Percentiles rank a stretch among this genome's conserved stretches.
These are phyloP conservation scores for Lerista edwardsae DNA, from an alignment of 2,797 vertebrate species.

Conservation along the genomic window DNA sequence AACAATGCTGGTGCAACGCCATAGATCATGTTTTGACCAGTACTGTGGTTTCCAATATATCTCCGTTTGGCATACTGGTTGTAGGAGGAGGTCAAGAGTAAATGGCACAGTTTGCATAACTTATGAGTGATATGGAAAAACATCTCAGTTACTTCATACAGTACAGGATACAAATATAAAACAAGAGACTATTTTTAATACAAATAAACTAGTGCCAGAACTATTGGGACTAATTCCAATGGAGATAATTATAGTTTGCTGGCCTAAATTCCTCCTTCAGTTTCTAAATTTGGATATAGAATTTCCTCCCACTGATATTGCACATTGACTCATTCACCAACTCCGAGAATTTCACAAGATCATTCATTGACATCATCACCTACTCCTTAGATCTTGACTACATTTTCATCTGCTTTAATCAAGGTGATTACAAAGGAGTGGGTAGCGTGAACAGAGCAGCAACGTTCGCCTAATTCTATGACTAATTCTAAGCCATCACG, in stretches of 20 bases:
- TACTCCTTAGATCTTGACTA: background rate
- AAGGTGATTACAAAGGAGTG: background rate
- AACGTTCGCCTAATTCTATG: background rate
- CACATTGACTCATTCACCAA: background rate
- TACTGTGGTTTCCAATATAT: background rate
- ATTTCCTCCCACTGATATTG: background rate
- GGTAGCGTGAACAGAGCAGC: background rate
- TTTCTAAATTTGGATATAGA: background rate
- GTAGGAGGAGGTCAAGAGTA: background rate
- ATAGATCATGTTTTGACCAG: background rate
- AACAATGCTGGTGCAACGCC: background rate
- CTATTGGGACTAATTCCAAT: conserved; percentile 13
- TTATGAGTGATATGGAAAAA: conserved; percentile 7
- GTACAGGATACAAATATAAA: conserved; percentile 9
- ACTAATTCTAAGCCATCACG: background rate
- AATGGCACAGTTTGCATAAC: background rate
- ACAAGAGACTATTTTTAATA: conserved; percentile 24
- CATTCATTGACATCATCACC: background rate
- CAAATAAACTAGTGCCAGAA: background rate
- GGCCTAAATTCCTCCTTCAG: background rate
- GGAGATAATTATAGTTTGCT: fast-evolving
- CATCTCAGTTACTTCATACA: background rate
- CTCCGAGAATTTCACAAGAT: background rate
- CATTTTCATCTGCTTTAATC: background rate
- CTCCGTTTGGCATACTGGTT: background rate